These are phyloP conservation scores for Drosophila lacertosa DNA, from an alignment of 1,140 invertebrate genomes.

Conservation along the genomic window DNA sequence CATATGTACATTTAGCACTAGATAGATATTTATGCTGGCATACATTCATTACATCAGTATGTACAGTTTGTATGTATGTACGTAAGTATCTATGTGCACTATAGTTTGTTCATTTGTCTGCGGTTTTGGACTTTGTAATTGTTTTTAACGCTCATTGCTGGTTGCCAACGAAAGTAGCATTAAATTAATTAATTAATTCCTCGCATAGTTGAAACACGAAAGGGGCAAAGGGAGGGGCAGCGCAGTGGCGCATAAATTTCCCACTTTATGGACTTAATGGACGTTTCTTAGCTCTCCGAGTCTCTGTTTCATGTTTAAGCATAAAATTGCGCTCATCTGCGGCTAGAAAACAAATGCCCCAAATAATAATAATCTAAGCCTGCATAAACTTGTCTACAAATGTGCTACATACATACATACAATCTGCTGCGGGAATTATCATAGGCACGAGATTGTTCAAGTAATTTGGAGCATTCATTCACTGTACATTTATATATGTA, in stretches of 20 bases:
- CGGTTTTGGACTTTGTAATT: slow-evolving; percentile 53
- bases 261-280: slow-evolving; percentile 37
- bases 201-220: slow-evolving; percentile 47
- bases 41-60: slow-evolving; percentile 9
- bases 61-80: slow-evolving; percentile 1
- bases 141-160: slow-evolving; percentile 50
- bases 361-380: slow-evolving; percentile 17
- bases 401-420: background rate
- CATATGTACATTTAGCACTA: background rate
- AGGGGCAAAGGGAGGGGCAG: slow-evolving; percentile 13
- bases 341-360: slow-evolving; percentile 32
- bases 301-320: slow-evolving; percentile 47
- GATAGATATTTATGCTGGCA: background rate
- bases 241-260: slow-evolving; percentile 38
- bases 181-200: slow-evolving; percentile 71
- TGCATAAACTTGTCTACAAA: slow-evolving; percentile 29
- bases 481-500: background rate
- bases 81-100: slow-evolving; percentile 15
- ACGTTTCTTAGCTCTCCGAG: background rate
- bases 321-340: slow-evolving; percentile 43
- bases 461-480: no score
- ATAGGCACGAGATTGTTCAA: background rate
- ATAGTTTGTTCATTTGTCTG: slow-evolving; percentile 25
- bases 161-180: slow-evolving; percentile 38
- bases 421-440: no score